These are phyloP conservation scores for Plectropomus leopardus DNA, from an alignment of 2,113 vertebrate species.

Conservation along the genomic window DNA sequence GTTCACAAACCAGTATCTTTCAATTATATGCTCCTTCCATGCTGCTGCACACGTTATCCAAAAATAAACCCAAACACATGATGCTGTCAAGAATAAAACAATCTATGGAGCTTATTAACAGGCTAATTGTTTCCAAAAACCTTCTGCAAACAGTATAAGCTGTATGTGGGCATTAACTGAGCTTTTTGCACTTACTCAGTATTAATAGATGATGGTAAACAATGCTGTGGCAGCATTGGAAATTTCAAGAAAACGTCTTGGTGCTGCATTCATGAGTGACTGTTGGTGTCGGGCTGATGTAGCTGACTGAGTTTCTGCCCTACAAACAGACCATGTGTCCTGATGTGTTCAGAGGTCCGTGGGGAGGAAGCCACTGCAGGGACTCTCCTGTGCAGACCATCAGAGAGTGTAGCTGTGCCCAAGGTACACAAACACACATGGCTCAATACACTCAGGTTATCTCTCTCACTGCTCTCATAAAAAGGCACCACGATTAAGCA, in stretches of 20 bases:
- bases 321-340: conserved; percentile 95
- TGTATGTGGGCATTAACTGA: too few species aligned
- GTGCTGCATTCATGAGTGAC: conserved; percentile 18
- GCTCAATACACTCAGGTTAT: background rate
- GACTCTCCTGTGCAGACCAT: conserved; percentile 95
- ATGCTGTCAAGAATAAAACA: too few species aligned
- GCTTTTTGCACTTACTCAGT: too few species aligned
- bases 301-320: conserved; percentile 55
- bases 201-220: background rate
- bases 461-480: conserved; percentile 2
- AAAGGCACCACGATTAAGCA: conserved; percentile 6
- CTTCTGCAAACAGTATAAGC: too few species aligned
- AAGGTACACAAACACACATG: conserved; percentile 84
- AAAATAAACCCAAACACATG: too few species aligned
- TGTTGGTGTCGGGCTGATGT: conserved; percentile 32
- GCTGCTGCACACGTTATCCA: too few species aligned
- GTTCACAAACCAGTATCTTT: too few species aligned
- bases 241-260: background rate
- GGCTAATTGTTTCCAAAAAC: too few species aligned
- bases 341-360: conserved; percentile 93
- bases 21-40: too few species aligned
- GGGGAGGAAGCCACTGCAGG: conserved; percentile 95
- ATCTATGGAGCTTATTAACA: too few species aligned
- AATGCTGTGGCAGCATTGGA: background rate
- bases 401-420: conserved; percentile 90